Conservation (phyloP, 1,140 invertebrate genomes). For the Araneus ventricosus region DNA sequence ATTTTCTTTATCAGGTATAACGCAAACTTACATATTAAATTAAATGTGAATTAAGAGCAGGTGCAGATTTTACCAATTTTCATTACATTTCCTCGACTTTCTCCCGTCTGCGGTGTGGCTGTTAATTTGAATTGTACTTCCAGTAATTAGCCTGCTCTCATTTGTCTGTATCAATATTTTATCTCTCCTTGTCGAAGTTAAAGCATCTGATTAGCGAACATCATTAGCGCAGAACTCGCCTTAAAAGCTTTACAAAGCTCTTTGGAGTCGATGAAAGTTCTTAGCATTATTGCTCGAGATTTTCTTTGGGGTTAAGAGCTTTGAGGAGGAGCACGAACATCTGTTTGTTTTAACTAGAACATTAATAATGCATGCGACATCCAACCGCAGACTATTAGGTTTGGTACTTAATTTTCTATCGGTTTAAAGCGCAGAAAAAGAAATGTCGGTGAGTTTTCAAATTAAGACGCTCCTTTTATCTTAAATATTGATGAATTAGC, state of each 20-base stretch:
- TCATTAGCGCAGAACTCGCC: not conserved
- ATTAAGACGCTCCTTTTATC: not conserved
- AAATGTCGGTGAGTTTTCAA: not conserved
- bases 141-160: not conserved
- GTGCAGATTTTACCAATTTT: not conserved
- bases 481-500: slow-evolving; percentile 16
- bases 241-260: not conserved
- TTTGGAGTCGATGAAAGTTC: not conserved
- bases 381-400: not conserved
- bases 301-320: not conserved
- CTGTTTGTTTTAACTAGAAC: not conserved
- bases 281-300: not conserved
- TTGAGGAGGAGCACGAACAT: not conserved
- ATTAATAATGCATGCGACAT: not conserved
- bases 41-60: too few relatives aligned
- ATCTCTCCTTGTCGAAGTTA: not conserved
- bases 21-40: too few relatives aligned
- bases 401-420: slow-evolving; percentile 9
- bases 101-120: not conserved
- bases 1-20: too few relatives aligned
- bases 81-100: not conserved
- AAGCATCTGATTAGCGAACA: not conserved
- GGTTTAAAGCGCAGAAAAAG: not conserved
- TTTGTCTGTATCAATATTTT: not conserved
- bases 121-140: not conserved